Base-by-base conservation (phyloP, 2,888 invertebrate genomes). In the Beris chalybata region DNA sequence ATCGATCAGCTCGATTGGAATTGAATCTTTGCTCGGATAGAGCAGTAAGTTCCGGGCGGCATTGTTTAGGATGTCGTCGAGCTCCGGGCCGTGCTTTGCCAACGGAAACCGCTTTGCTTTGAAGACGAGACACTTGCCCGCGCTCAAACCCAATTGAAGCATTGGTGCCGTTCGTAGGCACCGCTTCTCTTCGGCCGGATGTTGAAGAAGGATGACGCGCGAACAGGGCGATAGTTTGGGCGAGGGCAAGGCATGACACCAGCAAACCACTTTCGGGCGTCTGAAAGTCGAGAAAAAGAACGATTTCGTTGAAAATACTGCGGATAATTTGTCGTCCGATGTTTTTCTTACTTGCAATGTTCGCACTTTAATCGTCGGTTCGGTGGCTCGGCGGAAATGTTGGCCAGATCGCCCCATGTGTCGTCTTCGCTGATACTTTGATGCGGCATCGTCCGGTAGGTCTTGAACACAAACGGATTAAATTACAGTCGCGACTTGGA, bases 181-280 rank as follows among this genome's bases (percentile, higher is more conserved):
- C 72, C 96, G 84, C 76, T 92, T 92, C 76, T 93, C 93, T 85
- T 96, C 96, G 69, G 93, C 94, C 12, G 96, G 96, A 82, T 96
- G 96, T 79, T 96, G 96, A 6, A 96, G 83, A 67, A 96, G 85
- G 71, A 94, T 87, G 55, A 96, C 84, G 73, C 84, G 86, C 67
- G 92, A 91, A 64, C 83, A 82, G 12, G 92, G 89, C 65, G 80
- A 78, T 32, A 95, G 76, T 53, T 86, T 89, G 64, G 86, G 84
- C 63, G 85, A 81, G 6, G 95, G 95, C 69, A 96, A 81, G 52
- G 89, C 91, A 45, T 86, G 83, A 79, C 95, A 96, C 93, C 95
- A 96, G 77, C 96, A 96, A n/a, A 95, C 95, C 52, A 85, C 86
- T 38, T 82, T 78, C 4, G 96, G 96, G 71, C 95, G 86, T 71